These are phyloP conservation scores for Tupiocoris notatus DNA, from an alignment of 2,888 invertebrate species.

Conservation along the genomic window DNA sequence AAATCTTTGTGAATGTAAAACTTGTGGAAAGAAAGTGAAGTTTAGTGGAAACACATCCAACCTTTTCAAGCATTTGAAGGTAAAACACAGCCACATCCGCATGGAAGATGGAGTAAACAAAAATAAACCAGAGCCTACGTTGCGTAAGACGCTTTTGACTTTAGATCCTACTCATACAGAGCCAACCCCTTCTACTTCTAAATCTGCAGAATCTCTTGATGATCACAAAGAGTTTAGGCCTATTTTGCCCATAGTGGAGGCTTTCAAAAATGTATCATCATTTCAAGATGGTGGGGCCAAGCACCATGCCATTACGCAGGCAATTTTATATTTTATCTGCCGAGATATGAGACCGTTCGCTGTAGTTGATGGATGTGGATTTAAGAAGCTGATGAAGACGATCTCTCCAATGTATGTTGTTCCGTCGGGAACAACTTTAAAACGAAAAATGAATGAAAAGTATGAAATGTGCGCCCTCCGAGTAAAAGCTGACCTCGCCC, in stretches of 20 bases:
- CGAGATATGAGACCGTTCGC: constrained; percentile 12
- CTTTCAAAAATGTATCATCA: background rate
- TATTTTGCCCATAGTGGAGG: constrained; percentile 5
- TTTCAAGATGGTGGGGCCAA: constrained; percentile 16
- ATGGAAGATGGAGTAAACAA: constrained; percentile 1
- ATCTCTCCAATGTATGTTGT: constrained; percentile 2
- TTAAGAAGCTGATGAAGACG: constrained; percentile 13
- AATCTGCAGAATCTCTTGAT: background rate
- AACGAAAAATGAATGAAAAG: constrained; percentile 11
- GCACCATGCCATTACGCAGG: background rate
- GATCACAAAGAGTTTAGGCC: background rate
- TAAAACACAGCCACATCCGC: constrained; percentile 4
- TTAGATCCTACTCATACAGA: background rate
- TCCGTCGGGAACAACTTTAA: constrained; percentile 12
- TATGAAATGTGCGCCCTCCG: background rate
- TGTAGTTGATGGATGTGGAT: constrained; percentile 10
- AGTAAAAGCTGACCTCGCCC: background rate
- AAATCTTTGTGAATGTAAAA: constrained; percentile 1
- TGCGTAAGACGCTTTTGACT: background rate
- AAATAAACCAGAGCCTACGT: background rate
- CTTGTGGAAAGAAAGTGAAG: constrained; percentile 7
- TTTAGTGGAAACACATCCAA: constrained; percentile 19
- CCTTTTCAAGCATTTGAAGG: constrained; percentile 14
- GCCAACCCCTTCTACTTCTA: background rate
- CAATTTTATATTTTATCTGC: constrained; percentile 21